phyloP scores from a whole-genome alignment of 2,888 invertebrate genomes.

The Sturmia bella region DNA sequence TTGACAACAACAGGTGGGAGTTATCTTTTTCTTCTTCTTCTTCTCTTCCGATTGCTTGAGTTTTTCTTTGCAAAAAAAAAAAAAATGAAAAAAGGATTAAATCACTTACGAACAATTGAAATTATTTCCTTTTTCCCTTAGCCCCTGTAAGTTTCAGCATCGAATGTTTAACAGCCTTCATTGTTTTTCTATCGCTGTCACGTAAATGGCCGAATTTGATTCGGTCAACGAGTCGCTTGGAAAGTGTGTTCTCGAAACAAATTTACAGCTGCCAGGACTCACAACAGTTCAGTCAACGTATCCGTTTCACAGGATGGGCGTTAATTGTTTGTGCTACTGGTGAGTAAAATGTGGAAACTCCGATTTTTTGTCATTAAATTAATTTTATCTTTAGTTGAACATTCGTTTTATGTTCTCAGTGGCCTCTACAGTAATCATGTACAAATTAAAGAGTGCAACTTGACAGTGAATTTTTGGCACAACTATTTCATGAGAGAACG shows the following conservation, averaged over 20 bases:
- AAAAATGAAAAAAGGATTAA: background rate
- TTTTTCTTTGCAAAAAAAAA: background rate
- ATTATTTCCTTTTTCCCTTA: constrained; percentile 58
- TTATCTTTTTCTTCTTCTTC: background rate
- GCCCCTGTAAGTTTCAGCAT: constrained; percentile 78
- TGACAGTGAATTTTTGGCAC: constrained; percentile 76
- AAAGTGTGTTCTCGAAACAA: constrained; percentile 76
- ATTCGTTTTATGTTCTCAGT: constrained; percentile 74
- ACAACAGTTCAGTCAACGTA: constrained; percentile 71
- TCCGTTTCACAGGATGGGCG: constrained; percentile 75
- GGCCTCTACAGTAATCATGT: constrained; percentile 76
- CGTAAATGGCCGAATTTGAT: constrained; percentile 79
- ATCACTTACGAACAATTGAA: background rate
- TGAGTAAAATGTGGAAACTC: constrained; percentile 59
- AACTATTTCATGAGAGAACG: constrained; percentile 78
- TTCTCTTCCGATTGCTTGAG: background rate
- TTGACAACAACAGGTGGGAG: constrained; percentile 77
- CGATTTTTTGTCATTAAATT: background rate
- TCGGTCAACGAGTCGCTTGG: constrained; percentile 74
- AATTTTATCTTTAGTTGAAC: constrained; percentile 71
- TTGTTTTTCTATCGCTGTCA: constrained; percentile 76
- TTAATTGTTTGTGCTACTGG: constrained; percentile 74
- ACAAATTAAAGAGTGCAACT: constrained; percentile 77
- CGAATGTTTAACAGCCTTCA: constrained; percentile 74
- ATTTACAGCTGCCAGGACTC: constrained; percentile 74